Percentiles rank a stretch among this genome's conserved stretches.
phyloP scores from a whole-genome alignment of 2,797 vertebrate genomes.

The Centropyge bicolor region DNA sequence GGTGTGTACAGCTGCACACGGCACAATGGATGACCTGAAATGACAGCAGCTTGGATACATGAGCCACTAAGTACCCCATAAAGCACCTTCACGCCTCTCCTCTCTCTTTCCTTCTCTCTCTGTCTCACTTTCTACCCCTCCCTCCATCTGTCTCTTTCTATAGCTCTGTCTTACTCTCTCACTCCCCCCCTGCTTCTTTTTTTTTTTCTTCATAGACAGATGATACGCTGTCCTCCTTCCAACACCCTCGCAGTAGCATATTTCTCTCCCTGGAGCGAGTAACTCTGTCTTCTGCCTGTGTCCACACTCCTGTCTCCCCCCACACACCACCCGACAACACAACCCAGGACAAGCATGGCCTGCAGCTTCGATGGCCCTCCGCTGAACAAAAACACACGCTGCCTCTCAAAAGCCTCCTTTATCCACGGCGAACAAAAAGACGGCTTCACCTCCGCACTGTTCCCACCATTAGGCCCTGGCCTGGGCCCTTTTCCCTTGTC shows the following conservation, averaged over 20 bases:
- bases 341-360: conserved; percentile 77
- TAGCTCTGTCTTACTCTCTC: conserved; percentile 62
- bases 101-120: conserved; percentile 43
- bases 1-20: conserved; percentile 52
- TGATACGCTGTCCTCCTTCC: conserved; percentile 76
- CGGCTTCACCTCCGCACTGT: conserved; percentile 80
- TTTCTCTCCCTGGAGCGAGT: conserved; percentile 81
- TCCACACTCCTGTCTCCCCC: conserved; percentile 66
- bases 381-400: conserved; percentile 78
- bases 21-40: conserved; percentile 77
- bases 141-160: conserved; percentile 75
- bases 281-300: conserved; percentile 80
- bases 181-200: conserved; percentile 28
- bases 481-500: conserved; percentile 55
- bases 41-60: conserved; percentile 78
- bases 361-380: conserved; percentile 78
- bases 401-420: conserved; percentile 83
- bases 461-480: conserved; percentile 81
- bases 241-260: conserved; percentile 77
- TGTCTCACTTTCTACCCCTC: conserved; percentile 68
- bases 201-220: conserved; percentile 70
- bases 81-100: conserved; percentile 78
- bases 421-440: conserved; percentile 80
- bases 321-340: conserved; percentile 51
- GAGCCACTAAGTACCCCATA: conserved; percentile 77